These are phyloP conservation scores for Andrena camellia DNA, from an alignment of 2,888 invertebrate genomes.

Conservation along the genomic window DNA sequence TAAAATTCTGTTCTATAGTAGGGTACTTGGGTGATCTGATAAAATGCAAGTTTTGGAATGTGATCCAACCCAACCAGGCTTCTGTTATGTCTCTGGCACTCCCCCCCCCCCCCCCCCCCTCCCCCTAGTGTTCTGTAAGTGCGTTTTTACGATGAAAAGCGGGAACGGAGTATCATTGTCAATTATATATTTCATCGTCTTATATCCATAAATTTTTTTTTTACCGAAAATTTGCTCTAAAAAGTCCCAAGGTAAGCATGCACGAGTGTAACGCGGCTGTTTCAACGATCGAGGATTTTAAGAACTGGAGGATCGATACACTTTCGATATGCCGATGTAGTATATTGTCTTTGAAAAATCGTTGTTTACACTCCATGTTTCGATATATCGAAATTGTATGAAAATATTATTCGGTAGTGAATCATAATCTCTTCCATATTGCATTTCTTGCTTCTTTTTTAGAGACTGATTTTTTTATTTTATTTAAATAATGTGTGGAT, in stretches of 20 bases:
- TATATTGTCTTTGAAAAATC: too few relatives aligned
- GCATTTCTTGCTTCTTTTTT: not conserved
- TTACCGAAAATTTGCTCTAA: not conserved
- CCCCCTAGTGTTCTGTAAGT: not conserved
- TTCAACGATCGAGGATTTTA: not conserved
- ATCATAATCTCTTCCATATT: not conserved
- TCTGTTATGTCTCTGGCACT: too few relatives aligned
- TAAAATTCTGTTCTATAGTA: too few relatives aligned
- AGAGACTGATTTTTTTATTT: conserved; percentile 17
- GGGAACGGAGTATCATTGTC: not conserved
- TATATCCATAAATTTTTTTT: not conserved
- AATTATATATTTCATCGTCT: conserved; percentile 2
- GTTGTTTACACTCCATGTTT: not conserved
- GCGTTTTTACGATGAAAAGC: not conserved
- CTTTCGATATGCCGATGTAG: not conserved
- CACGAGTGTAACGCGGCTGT: conserved; percentile 4
- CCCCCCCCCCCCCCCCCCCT: too few relatives aligned
- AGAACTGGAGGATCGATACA: not conserved
- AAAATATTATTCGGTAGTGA: not conserved
- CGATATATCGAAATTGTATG: not conserved
- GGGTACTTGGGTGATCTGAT: too few relatives aligned
- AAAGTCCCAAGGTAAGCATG: conserved; percentile 17
- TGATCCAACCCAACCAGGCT: too few relatives aligned
- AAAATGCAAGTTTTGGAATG: too few relatives aligned
- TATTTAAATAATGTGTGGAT: conserved; percentile 3